Evolutionary conservation across 2,113 vertebrate species (phyloP).

Genomic region (Hemibates koningsi): DNA sequence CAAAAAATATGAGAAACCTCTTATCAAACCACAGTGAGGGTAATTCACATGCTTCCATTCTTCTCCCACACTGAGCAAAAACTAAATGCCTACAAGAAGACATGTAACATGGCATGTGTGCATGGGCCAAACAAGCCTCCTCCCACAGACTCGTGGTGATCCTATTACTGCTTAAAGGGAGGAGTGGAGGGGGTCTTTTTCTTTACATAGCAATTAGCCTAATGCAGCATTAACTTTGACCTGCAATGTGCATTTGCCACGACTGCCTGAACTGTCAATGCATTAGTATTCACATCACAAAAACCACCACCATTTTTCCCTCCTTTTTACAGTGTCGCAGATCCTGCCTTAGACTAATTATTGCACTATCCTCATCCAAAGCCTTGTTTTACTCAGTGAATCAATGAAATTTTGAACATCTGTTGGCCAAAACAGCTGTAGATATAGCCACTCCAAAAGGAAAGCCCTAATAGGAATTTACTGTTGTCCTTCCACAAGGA

Average conservation of each 20-base stretch:
- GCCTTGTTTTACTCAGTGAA: constrained; percentile 43
- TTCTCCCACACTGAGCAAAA: background rate
- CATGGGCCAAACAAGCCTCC: background rate
- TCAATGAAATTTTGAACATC: constrained; percentile 54
- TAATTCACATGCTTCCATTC: background rate
- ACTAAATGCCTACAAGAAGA: background rate
- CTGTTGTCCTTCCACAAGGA: constrained; percentile 55
- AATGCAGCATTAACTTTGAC: constrained; percentile 25
- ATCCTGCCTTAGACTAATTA: constrained; percentile 19
- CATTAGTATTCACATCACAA: constrained; percentile 29
- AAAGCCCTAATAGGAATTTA: constrained; percentile 27
- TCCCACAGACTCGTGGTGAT: constrained; percentile 1
- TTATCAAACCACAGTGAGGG: background rate
- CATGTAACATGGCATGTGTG: background rate
- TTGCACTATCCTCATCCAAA: constrained; percentile 13
- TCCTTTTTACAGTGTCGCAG: background rate
- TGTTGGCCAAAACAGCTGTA: constrained; percentile 25
- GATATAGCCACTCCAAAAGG: constrained; percentile 1
- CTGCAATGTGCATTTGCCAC: background rate
- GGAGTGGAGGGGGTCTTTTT: background rate
- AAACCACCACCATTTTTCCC: background rate
- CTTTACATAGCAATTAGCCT: background rate
- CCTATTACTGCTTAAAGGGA: background rate
- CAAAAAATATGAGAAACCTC: background rate
- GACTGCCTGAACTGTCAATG: background rate